Conservation (phyloP, 1,140 invertebrate species). For the Magallana ariakensis region DNA sequence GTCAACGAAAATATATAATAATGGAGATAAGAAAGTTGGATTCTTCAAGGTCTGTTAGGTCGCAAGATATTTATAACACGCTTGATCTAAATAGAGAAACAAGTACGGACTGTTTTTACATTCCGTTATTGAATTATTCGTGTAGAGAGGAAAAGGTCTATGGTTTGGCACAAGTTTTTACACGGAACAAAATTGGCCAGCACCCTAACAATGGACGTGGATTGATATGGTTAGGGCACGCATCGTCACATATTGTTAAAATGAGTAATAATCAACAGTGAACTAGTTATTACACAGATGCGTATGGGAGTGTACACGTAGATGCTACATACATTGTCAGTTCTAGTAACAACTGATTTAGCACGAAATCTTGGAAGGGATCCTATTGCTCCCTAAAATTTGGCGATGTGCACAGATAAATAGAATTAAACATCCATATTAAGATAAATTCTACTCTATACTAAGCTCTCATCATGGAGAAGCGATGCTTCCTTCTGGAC, state of each 20-base stretch:
- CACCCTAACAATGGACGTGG: background rate
- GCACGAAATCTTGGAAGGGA: background rate
- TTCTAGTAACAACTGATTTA: background rate
- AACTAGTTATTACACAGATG: background rate
- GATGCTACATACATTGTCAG: background rate
- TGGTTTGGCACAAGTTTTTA: constrained; percentile 28
- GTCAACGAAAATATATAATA: background rate
- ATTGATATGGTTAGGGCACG: background rate
- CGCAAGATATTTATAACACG: background rate
- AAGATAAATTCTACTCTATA: background rate
- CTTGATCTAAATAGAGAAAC: background rate
- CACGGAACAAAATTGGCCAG: background rate
- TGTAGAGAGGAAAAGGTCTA: constrained; percentile 4
- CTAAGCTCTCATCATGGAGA: constrained; percentile 30
- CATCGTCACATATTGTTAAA: background rate
- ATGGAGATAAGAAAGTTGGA: background rate
- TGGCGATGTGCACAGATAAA: background rate
- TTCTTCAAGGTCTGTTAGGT: background rate
- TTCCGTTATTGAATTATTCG: background rate
- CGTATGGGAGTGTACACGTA: background rate
- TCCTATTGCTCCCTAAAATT: background rate
- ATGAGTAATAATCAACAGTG: background rate
- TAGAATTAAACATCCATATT: background rate
- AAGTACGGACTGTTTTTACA: background rate
- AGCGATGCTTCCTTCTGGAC: constrained; percentile 57